Evolutionary conservation across 2,888 invertebrate genomes (phyloP), one percentile per base, ranked within the genome.

Genomic region (Melangyna quadrimaculata): DNA sequence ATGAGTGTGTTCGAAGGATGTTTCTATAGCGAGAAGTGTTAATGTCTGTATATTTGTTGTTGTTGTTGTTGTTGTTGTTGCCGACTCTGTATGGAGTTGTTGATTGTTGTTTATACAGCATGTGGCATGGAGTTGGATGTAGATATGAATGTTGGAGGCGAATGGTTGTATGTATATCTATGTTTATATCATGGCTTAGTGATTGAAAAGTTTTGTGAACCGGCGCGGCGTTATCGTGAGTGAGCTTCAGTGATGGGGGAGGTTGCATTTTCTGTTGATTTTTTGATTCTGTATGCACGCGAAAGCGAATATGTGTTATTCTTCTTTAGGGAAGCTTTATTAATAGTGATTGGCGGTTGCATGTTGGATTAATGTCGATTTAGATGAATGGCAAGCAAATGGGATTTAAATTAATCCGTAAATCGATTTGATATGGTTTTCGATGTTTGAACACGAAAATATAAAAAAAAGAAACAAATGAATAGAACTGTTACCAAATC

Each of bases 141-240:
- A 37, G 22, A 45, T 72, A 32, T 17, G 22, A 48, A 59, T 59
- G 35, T 59, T 45, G 40, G 5, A 3, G 0, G 37, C 14, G 45
- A 10, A 5, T 35, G 35, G 35, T 53, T 78, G 29, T 29, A 24
- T 27, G n/a, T n/a, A 2, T 45, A 29, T 29, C 8, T 29, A 29
- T 7, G 29, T 29, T 1, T 4, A 40, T n/a, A n/a, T n/a, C 48
- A 70, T 72, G 75, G 80, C 55, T 75, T 75, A 59, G 74, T 72
- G 84, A 79, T 72, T 79, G 71, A 67, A 71, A 71, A 82, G 43
- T 57, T 73, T 61, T 73, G 69, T 37, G 43, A 57, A 59, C 22
- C 45, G n/a, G n/a, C n/a, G n/a, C n/a, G n/a, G n/a, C n/a, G 63
- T 29, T 53, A 53, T 48, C 72, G 40, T n/a, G n/a, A n/a, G n/a